Conservation (phyloP, 2,888 invertebrate genomes). For the Metacarcinus magister region DNA sequence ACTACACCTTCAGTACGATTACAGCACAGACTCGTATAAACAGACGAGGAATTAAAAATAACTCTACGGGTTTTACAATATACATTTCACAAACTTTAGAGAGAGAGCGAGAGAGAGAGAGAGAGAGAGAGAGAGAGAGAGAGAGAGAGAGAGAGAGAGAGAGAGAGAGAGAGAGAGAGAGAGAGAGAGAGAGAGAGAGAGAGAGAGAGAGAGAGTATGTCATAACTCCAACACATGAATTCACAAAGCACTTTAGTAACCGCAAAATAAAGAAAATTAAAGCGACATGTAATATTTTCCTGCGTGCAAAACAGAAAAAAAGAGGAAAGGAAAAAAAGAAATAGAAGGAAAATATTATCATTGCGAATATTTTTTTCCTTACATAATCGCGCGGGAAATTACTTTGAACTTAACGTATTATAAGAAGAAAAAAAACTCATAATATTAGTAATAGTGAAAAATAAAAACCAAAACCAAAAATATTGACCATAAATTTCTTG, state of each 20-base stretch:
- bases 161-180: constrained; percentile 2
- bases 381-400: background rate
- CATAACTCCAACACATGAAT: background rate
- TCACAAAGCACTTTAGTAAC: background rate
- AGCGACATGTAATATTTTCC: background rate
- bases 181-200: constrained; percentile 2
- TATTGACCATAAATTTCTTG: background rate
- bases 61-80: background rate
- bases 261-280: background rate
- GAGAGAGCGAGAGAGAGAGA: background rate
- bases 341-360: background rate
- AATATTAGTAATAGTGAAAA: background rate
- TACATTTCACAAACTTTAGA: background rate
- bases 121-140: background rate
- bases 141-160: constrained; percentile 2
- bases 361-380: background rate
- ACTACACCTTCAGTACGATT: no score
- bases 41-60: background rate
- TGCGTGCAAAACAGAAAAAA: no score
- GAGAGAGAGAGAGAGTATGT: background rate
- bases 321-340: no score
- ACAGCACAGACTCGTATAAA: background rate
- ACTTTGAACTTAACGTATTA: background rate
- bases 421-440: no score
- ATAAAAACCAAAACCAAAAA: background rate